Evolutionary conservation across 92 coral and sea anemone species (phyloP).

Genomic region (Parazoanthus darwini): DNA sequence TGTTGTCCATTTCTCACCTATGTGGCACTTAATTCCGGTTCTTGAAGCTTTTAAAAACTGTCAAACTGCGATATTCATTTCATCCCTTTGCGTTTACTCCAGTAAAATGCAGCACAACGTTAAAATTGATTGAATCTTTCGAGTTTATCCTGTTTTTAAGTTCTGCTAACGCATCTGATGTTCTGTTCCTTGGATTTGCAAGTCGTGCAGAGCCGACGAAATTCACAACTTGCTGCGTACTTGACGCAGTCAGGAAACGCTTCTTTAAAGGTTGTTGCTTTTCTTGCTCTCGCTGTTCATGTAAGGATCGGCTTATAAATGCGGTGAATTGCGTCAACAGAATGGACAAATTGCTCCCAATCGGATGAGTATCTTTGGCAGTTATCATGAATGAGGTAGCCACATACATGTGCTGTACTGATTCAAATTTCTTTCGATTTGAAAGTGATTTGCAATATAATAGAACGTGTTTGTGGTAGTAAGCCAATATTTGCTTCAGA

Average conservation of each 20-base stretch:
- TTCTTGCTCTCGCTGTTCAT: neutral
- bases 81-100: neutral
- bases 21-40: neutral
- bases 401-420: conserved; percentile 50
- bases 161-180: neutral
- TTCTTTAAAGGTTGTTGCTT: neutral
- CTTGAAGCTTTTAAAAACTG: neutral
- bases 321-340: conserved; percentile 55
- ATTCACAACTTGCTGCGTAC: too few species aligned
- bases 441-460: conserved; percentile 84
- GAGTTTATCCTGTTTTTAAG: neutral
- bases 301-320: conserved; percentile 5
- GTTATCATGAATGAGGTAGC: conserved; percentile 57
- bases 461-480: conserved; percentile 63
- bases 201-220: neutral
- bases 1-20: neutral
- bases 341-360: conserved; percentile 50
- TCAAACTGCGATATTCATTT: neutral
- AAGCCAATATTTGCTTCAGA: conserved; percentile 63
- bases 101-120: neutral
- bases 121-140: neutral
- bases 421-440: conserved; percentile 49
- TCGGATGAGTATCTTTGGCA: conserved; percentile 70
- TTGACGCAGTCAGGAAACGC: neutral
- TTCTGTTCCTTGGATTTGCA: neutral